phyloP scores from a whole-genome alignment of 2,113 vertebrate species.

The Scomber scombrus region DNA sequence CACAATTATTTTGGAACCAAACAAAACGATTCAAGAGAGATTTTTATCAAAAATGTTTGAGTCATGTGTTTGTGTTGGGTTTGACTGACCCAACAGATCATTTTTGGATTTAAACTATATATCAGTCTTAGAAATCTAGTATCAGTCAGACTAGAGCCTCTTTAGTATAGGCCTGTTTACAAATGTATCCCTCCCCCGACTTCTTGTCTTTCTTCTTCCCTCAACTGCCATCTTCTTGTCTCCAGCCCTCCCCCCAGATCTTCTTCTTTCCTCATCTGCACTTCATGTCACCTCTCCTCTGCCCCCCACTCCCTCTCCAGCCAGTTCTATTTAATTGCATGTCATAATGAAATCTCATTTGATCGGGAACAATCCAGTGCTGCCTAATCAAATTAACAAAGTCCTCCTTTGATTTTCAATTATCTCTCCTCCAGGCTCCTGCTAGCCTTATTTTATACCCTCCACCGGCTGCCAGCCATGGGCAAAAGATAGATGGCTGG shows the following conservation, averaged over 20 bases:
- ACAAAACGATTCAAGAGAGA: too few species aligned
- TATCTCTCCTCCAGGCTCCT: slow-evolving; percentile 83
- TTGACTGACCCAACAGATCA: too few species aligned
- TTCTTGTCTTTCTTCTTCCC: neutral
- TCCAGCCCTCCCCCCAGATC: neutral
- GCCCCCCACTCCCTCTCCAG: slow-evolving; percentile 34
- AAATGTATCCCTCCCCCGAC: neutral
- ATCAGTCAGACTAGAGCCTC: neutral
- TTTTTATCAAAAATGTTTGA: too few species aligned
- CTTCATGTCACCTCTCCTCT: slow-evolving; percentile 44
- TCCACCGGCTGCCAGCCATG: slow-evolving; percentile 65
- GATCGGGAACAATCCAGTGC: slow-evolving; percentile 91
- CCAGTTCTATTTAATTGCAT: slow-evolving; percentile 88
- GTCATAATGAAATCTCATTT: slow-evolving; percentile 94
- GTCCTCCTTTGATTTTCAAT: slow-evolving; percentile 96
- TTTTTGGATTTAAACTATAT: too few species aligned
- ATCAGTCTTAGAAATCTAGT: too few species aligned
- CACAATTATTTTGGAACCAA: too few species aligned
- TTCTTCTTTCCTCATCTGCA: slow-evolving; percentile 26
- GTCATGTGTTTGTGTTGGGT: too few species aligned
- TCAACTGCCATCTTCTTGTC: slow-evolving; percentile 1
- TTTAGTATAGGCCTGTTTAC: neutral
- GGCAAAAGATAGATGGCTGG: slow-evolving; percentile 34
- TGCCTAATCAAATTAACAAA: slow-evolving; percentile 96
- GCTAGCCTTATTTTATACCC: slow-evolving; percentile 82